These are phyloP conservation scores for Caenorhabditis auriculariae DNA, from an alignment of 2,888 invertebrate genomes.

Conservation along the genomic window DNA sequence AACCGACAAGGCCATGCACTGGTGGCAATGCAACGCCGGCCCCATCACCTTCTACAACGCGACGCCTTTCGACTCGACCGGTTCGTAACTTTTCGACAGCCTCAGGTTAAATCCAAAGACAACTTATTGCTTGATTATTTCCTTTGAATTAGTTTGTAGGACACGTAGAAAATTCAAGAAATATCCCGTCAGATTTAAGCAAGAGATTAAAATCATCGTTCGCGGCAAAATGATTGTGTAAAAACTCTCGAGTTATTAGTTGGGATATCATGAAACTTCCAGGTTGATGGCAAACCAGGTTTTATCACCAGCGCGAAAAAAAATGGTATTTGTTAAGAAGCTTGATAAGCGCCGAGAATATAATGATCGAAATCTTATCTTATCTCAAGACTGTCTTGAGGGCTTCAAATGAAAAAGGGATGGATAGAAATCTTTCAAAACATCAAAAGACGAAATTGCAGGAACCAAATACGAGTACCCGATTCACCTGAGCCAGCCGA, in stretches of 20 bases:
- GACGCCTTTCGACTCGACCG: slow-evolving; percentile 24
- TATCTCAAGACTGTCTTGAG: background rate
- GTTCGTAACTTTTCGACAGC: background rate
- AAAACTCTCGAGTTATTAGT: no score
- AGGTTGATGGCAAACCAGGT: no score
- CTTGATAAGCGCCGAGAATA: no score
- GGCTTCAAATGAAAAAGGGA: background rate
- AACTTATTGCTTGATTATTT: no score
- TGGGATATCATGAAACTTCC: no score
- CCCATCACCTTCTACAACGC: slow-evolving; percentile 31
- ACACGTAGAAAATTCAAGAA: no score
- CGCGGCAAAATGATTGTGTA: no score
- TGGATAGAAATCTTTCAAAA: background rate
- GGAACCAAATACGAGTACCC: slow-evolving; percentile 47
- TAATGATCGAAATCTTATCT: background rate
- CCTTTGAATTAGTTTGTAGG: no score
- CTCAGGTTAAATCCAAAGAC: background rate
- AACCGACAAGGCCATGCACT: slow-evolving; percentile 41
- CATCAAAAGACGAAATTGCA: background rate
- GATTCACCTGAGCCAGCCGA: slow-evolving; percentile 40
- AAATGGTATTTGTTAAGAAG: no score
- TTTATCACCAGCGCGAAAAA: no score
- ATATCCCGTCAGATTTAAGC: no score
- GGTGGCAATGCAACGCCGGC: slow-evolving; percentile 41
- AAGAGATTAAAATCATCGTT: no score